phyloP scores from a whole-genome alignment of 2,888 invertebrate genomes.

The Xanthorhoe designata region DNA sequence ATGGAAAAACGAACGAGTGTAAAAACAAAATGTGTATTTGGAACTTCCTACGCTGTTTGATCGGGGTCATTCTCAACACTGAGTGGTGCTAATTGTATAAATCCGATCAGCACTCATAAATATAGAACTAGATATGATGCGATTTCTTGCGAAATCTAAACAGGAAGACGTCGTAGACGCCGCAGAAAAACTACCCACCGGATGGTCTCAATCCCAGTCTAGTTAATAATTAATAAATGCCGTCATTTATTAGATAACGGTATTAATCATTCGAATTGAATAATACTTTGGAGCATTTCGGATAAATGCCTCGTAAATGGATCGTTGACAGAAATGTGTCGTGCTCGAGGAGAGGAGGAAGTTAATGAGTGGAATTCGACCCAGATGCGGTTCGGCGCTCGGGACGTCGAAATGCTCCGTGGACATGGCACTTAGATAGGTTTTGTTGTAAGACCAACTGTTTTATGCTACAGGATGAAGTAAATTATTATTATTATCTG shows the following conservation, averaged over 20 bases:
- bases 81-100: slow-evolving; percentile 5
- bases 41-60: background rate
- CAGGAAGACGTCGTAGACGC: slow-evolving; percentile 19
- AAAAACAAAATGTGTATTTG: background rate
- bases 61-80: background rate
- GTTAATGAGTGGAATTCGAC: slow-evolving; percentile 68
- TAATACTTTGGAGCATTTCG: slow-evolving; percentile 63
- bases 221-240: slow-evolving; percentile 33
- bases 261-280: slow-evolving; percentile 66
- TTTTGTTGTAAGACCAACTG: slow-evolving; percentile 1
- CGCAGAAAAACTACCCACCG: slow-evolving; percentile 23
- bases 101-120: slow-evolving; percentile 20
- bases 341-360: slow-evolving; percentile 63
- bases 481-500: no score
- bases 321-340: slow-evolving; percentile 64
- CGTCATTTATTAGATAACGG: slow-evolving; percentile 57
- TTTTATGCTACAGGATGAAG: no score
- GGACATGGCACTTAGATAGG: slow-evolving; percentile 8
- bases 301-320: slow-evolving; percentile 60
- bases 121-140: slow-evolving; percentile 15
- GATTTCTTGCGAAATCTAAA: slow-evolving; percentile 14
- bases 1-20: no score
- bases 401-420: slow-evolving; percentile 43
- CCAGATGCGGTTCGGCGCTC: slow-evolving; percentile 62
- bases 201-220: slow-evolving; percentile 29